phyloP scores from a whole-genome alignment of 2,797 vertebrate species.

The Tauraco hartlaubi region DNA sequence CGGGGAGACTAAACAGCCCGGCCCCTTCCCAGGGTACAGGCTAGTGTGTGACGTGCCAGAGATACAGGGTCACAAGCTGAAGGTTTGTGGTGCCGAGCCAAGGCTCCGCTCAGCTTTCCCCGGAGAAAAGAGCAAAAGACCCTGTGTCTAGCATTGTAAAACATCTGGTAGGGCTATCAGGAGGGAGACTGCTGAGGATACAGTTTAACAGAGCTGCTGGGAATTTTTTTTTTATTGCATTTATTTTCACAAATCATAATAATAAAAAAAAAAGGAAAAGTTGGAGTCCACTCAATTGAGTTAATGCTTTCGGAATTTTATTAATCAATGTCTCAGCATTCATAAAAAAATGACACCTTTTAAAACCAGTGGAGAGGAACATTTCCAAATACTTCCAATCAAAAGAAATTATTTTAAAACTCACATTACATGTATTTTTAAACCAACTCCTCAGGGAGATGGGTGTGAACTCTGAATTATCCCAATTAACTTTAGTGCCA shows the following conservation, averaged over 20 bases:
- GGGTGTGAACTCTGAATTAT: constrained; percentile 78
- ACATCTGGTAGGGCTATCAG: constrained; percentile 80
- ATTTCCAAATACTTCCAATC: constrained; percentile 79
- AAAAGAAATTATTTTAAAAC: constrained; percentile 80
- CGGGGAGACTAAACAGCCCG: not conserved
- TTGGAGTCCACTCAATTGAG: constrained; percentile 78
- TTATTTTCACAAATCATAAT: constrained; percentile 73
- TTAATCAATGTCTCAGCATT: constrained; percentile 81
- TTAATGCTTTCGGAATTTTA: constrained; percentile 83
- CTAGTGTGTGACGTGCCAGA: not conserved
- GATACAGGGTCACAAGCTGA: not conserved
- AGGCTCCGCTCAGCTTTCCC: constrained; percentile 51
- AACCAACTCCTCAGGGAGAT: constrained; percentile 58
- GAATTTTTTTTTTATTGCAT: constrained; percentile 75
- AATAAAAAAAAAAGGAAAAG: constrained; percentile 50
- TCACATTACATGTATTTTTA: constrained; percentile 74
- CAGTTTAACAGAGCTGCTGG: constrained; percentile 80
- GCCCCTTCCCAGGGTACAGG: not conserved
- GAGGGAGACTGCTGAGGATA: constrained; percentile 68
- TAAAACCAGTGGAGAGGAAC: constrained; percentile 77
- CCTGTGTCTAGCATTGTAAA: constrained; percentile 61
- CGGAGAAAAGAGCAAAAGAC: constrained; percentile 14
- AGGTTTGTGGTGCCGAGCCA: constrained; percentile 31
- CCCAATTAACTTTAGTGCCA: constrained; percentile 67
- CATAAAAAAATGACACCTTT: constrained; percentile 81